These are phyloP conservation scores for Zaprionus vittiger DNA, from an alignment of 1,140 invertebrate species.

Conservation along the genomic window DNA sequence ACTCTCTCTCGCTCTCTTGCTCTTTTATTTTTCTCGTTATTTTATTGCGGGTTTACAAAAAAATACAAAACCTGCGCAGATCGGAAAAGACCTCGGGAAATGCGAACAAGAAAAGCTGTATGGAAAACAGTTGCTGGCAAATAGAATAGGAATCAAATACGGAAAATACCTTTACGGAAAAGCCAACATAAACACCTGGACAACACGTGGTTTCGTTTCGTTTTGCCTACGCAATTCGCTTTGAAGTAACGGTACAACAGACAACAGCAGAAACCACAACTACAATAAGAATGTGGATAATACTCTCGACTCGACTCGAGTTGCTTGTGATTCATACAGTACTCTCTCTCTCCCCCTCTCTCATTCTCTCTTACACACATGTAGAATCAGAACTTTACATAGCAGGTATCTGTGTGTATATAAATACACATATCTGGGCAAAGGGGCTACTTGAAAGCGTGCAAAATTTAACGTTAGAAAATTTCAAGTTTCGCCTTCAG, in stretches of 20 bases:
- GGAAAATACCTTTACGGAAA: slow-evolving; percentile 34
- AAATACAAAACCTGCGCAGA: slow-evolving; percentile 26
- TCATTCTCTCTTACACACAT: not conserved
- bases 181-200: slow-evolving; percentile 74
- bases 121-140: slow-evolving; percentile 6
- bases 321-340: slow-evolving; percentile 46
- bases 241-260: slow-evolving; percentile 59
- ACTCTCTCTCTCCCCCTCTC: not conserved
- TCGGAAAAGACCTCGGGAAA: slow-evolving; percentile 50
- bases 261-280: slow-evolving; percentile 8
- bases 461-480: slow-evolving; percentile 22
- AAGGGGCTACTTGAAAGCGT: not conserved
- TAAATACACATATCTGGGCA: slow-evolving; percentile 18
- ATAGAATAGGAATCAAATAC: slow-evolving; percentile 15
- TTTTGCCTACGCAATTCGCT: slow-evolving; percentile 56
- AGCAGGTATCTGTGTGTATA: slow-evolving; percentile 32
- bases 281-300: slow-evolving; percentile 27
- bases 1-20: slow-evolving; percentile 8
- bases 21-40: slow-evolving; percentile 12
- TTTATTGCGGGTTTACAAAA: slow-evolving; percentile 30
- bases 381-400: slow-evolving; percentile 7
- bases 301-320: slow-evolving; percentile 30
- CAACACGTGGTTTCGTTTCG: slow-evolving; percentile 70
- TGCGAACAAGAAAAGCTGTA: not conserved
- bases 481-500: slow-evolving; percentile 31